Evolutionary conservation across 2,797 vertebrate species (phyloP).

Genomic region (Tympanoctomys barrerae): DNA sequence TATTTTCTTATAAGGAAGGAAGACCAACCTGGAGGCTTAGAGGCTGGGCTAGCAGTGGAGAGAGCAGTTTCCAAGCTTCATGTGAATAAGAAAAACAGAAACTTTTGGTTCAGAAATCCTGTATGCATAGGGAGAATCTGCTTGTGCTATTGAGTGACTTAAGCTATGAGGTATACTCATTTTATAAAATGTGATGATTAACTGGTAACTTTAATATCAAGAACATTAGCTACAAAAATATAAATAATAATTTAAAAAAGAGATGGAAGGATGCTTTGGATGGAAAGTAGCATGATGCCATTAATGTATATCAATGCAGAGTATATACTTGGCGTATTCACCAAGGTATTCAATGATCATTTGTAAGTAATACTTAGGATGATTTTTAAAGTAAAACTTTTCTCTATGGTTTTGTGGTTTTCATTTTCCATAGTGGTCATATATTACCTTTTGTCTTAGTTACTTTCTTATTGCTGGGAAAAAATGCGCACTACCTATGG

Average conservation of each 20-base stretch:
- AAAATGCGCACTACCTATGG: not conserved
- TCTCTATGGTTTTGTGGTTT: not conserved
- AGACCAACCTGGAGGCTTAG: conserved; percentile 66
- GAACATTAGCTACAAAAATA: not conserved
- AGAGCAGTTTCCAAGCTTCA: not conserved
- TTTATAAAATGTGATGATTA: not conserved
- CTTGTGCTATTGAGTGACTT: not conserved
- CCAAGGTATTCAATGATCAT: not conserved
- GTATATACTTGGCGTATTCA: not conserved
- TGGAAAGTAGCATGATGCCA: not conserved
- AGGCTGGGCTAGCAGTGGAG: not conserved
- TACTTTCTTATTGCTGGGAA: not conserved
- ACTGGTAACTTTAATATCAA: not conserved
- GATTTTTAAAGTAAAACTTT: conserved; percentile 21
- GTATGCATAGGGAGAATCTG: not conserved
- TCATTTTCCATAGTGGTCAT: conserved; percentile 16
- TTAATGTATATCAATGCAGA: not conserved
- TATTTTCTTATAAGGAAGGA: conserved; percentile 77
- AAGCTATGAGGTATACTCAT: not conserved
- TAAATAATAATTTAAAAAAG: conserved; percentile 33
- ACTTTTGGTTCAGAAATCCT: not conserved
- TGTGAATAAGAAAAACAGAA: conserved; percentile 43
- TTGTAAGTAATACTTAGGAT: not conserved
- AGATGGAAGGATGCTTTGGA: not conserved
- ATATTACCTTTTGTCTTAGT: not conserved